phyloP scores from a whole-genome alignment of 2,888 invertebrate genomes.

The Adelognathus sp. region DNA sequence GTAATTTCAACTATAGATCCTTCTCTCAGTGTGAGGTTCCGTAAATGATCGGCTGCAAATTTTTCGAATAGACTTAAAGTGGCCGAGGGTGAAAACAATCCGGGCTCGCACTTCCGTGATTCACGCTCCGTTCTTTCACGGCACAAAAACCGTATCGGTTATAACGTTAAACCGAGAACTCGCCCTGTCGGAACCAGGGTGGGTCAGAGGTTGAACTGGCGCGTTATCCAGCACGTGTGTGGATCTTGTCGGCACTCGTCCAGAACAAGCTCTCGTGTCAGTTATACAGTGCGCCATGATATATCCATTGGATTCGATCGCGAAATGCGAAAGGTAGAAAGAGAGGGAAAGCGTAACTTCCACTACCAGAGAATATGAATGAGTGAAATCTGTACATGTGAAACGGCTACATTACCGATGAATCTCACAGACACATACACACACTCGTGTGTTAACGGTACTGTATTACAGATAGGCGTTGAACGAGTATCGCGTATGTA shows the following conservation, averaged over 20 bases:
- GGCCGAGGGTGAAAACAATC: conserved; percentile 43
- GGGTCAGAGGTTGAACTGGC: conserved; percentile 34
- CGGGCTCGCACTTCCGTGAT: conserved; percentile 40
- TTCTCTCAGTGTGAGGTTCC: background rate
- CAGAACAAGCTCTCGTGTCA: background rate
- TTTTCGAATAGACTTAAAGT: conserved; percentile 59
- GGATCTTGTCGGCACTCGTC: conserved; percentile 30
- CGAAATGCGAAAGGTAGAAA: conserved; percentile 25
- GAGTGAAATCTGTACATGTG: background rate
- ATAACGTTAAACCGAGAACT: conserved; percentile 59
- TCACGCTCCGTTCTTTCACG: conserved; percentile 20
- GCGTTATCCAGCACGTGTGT: conserved; percentile 40
- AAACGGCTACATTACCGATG: conserved; percentile 14
- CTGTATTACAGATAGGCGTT: background rate
- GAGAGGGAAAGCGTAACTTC: background rate
- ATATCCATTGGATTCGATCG: background rate
- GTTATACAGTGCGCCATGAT: background rate
- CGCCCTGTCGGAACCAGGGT: conserved; percentile 10
- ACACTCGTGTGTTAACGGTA: background rate
- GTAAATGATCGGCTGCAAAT: background rate
- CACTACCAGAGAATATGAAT: background rate
- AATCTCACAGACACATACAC: background rate
- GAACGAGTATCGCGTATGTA: conserved; percentile 22
- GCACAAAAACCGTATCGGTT: conserved; percentile 42
- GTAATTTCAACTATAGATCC: too few relatives aligned